Conservation (phyloP, 2,888 invertebrate species). For the Taphrorychus bicolor region DNA sequence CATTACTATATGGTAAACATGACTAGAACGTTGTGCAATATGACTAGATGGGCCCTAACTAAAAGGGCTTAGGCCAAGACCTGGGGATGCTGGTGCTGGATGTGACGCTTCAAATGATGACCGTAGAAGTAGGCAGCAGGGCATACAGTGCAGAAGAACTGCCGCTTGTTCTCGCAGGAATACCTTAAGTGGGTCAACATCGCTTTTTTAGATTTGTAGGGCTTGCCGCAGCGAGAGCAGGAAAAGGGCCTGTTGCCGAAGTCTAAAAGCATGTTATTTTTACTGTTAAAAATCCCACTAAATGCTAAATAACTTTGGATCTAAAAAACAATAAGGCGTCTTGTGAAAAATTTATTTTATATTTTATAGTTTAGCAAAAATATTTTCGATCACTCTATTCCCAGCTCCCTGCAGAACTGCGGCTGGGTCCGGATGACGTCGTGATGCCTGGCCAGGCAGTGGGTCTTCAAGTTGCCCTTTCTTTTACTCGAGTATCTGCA, state of each 20-base stretch:
- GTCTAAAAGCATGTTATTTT: background rate
- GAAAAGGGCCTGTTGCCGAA: constrained; percentile 31
- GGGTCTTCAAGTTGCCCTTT: constrained; percentile 50
- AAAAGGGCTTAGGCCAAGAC: background rate
- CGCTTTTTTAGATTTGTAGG: constrained; percentile 50
- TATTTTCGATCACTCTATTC: background rate
- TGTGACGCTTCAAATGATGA: constrained; percentile 49
- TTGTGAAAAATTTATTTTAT: too few relatives aligned
- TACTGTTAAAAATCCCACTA: too few relatives aligned
- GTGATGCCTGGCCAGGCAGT: constrained; percentile 46
- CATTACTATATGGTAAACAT: background rate
- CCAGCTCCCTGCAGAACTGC: background rate
- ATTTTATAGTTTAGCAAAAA: background rate
- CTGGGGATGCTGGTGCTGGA: constrained; percentile 38
- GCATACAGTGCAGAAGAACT: constrained; percentile 49
- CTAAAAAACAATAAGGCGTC: too few relatives aligned
- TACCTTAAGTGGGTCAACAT: constrained; percentile 49
- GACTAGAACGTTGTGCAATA: background rate
- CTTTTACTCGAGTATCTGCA: constrained; percentile 48
- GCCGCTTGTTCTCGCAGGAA: constrained; percentile 49
- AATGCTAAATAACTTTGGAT: too few relatives aligned
- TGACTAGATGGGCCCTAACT: background rate
- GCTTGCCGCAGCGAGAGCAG: constrained; percentile 48
- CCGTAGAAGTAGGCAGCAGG: constrained; percentile 50
- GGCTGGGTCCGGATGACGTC: background rate